Evolutionary conservation across 2,113 vertebrate genomes (phyloP).

Genomic region (Callionymus lyra): DNA sequence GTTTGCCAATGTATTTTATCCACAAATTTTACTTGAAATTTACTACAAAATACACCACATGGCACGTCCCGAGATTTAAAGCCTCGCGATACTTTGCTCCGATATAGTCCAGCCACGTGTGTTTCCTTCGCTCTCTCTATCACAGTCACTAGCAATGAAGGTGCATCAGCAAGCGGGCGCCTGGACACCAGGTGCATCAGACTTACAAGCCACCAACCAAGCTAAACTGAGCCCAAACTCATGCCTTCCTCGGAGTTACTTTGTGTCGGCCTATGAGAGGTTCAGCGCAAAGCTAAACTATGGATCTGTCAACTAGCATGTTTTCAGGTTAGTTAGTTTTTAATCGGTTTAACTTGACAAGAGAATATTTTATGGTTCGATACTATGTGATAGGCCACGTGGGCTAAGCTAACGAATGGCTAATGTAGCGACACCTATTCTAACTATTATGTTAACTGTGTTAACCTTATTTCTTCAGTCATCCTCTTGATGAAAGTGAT

Average conservation of each 20-base stretch:
- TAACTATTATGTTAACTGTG: too few relatives aligned
- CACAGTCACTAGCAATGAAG: conserved; percentile 50
- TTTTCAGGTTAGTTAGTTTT: too few relatives aligned
- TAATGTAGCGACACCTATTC: background rate
- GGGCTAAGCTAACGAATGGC: background rate
- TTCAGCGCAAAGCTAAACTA: background rate
- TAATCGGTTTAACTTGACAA: fast-evolving
- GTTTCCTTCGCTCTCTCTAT: fast-evolving
- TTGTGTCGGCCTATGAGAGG: conserved; percentile 9
- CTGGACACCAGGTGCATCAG: conserved; percentile 76
- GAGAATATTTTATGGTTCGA: too few relatives aligned
- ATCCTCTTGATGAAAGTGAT: too few relatives aligned
- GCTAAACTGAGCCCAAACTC: conserved; percentile 47
- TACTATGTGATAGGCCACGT: background rate
- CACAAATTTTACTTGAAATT: too few relatives aligned
- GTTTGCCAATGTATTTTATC: too few relatives aligned
- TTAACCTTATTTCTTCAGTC: too few relatives aligned
- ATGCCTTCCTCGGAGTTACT: conserved; percentile 79
- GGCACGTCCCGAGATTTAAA: background rate
- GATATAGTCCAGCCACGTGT: background rate
- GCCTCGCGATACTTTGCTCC: conserved; percentile 53
- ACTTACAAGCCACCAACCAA: conserved; percentile 68
- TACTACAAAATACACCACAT: background rate
- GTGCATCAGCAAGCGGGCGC: conserved; percentile 69
- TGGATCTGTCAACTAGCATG: background rate